phyloP scores from a whole-genome alignment of 2,113 vertebrate genomes.

The Podarcis muralis region DNA sequence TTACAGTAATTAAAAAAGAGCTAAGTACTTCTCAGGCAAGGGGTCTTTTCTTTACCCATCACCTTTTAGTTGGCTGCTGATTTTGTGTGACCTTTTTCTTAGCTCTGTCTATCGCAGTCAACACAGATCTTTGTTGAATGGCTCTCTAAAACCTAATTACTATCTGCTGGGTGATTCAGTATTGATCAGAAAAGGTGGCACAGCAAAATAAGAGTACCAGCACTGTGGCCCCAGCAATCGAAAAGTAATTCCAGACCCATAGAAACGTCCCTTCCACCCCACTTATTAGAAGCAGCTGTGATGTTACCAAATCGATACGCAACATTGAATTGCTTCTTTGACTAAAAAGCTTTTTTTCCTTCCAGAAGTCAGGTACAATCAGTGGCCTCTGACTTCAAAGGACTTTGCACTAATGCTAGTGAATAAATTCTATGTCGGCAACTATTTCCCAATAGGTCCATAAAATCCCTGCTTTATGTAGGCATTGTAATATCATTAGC shows the following conservation, averaged over 20 bases:
- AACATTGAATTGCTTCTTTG: slow-evolving; percentile 91
- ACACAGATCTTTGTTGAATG: slow-evolving; percentile 86
- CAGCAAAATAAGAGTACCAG: slow-evolving; percentile 88
- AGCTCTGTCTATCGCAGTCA: slow-evolving; percentile 87
- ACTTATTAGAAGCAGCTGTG: slow-evolving; percentile 94
- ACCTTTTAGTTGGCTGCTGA: slow-evolving; percentile 90
- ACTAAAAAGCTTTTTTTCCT: slow-evolving; percentile 82
- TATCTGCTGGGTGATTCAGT: slow-evolving; percentile 88
- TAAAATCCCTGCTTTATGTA: slow-evolving; percentile 62
- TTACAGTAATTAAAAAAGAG: slow-evolving; percentile 98
- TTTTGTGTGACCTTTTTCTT: slow-evolving; percentile 89
- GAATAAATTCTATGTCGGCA: slow-evolving; percentile 76
- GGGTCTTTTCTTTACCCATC: slow-evolving; percentile 91
- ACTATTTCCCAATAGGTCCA: slow-evolving; percentile 67
- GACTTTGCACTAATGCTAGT: slow-evolving; percentile 80
- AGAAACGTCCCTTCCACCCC: slow-evolving; percentile 83
- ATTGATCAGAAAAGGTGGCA: slow-evolving; percentile 93
- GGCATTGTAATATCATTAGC: slow-evolving; percentile 43
- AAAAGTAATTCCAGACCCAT: slow-evolving; percentile 94
- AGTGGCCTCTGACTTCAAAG: slow-evolving; percentile 87
- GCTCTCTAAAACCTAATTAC: slow-evolving; percentile 92
- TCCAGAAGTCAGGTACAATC: slow-evolving; percentile 86
- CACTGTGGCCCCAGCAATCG: slow-evolving; percentile 88
- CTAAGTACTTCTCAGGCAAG: slow-evolving; percentile 92
- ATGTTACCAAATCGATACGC: slow-evolving; percentile 93